Conservation (phyloP, 1,140 invertebrate genomes). For the Bombus polaris region DNA sequence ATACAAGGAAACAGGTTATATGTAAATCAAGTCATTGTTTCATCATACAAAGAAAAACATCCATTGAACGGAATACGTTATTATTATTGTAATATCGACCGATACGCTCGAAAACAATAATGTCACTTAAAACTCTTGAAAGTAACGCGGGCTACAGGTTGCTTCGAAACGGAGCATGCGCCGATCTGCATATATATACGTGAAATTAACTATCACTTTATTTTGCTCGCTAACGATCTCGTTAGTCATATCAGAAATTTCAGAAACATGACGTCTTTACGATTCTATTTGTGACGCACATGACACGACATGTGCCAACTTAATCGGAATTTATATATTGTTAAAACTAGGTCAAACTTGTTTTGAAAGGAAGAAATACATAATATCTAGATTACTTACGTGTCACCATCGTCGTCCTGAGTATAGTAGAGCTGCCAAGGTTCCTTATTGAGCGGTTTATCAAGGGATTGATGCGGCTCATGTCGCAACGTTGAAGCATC, state of each 20-base stretch:
- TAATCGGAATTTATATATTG: no score
- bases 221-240: background rate
- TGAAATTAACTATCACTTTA: background rate
- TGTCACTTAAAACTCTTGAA: background rate
- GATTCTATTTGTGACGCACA: background rate
- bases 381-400: constrained; percentile 83
- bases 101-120: background rate
- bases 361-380: background rate
- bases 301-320: background rate
- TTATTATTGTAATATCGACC: constrained; percentile 14
- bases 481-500: background rate
- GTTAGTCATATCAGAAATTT: constrained; percentile 1
- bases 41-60: background rate
- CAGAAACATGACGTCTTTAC: background rate
- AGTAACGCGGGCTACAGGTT: constrained; percentile 36
- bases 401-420: constrained; percentile 88
- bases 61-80: constrained; percentile 1
- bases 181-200: background rate
- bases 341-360: background rate
- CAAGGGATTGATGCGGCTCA: background rate
- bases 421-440: constrained; percentile 85
- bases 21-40: constrained; percentile 12
- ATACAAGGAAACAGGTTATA: background rate
- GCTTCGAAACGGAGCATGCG: background rate
- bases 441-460: constrained; percentile 64